Conservation (phyloP, 2,888 invertebrate species). For the Drosophila seclusa region DNA sequence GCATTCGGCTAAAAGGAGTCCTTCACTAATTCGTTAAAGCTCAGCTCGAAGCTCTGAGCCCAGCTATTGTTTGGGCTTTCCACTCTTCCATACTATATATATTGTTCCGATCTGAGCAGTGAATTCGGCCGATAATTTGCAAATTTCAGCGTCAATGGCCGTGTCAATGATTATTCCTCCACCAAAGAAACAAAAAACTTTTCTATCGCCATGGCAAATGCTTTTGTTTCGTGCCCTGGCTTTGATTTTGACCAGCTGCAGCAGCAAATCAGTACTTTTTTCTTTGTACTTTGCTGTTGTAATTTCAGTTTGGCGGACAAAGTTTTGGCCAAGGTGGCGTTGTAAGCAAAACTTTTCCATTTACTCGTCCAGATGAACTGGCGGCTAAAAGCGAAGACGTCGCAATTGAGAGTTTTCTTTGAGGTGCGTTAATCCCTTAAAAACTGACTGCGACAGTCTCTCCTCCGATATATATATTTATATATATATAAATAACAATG, state of each 20-base stretch:
- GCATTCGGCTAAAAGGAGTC: background rate
- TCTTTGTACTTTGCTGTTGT: conserved; percentile 32
- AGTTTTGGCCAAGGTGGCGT: conserved; percentile 64
- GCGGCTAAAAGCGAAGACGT: conserved; percentile 12
- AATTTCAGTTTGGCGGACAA: conserved; percentile 47
- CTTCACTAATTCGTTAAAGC: background rate
- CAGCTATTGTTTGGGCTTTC: background rate
- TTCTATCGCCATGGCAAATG: conserved; percentile 47
- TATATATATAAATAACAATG: conserved; percentile 28
- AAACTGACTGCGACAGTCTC: conserved; percentile 30
- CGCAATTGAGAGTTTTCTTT: conserved; percentile 41
- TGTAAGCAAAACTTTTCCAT: conserved; percentile 73
- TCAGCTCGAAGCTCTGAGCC: background rate
- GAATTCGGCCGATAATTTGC: conserved; percentile 73
- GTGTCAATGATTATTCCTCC: conserved; percentile 71
- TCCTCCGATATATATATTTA: background rate
- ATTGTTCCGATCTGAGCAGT: background rate
- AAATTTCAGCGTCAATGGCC: conserved; percentile 77
- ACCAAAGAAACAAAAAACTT: conserved; percentile 56
- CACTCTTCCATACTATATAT: background rate
- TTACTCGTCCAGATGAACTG: conserved; percentile 74
- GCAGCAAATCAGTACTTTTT: conserved; percentile 26
- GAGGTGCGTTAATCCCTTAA: conserved; percentile 50
- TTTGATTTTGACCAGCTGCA: conserved; percentile 57
- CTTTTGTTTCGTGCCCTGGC: conserved; percentile 62